Evolutionary conservation across 2,797 vertebrate genomes (phyloP), one percentile per base, ranked within the genome.

Genomic region (Sebastes kiyomatsui): DNA sequence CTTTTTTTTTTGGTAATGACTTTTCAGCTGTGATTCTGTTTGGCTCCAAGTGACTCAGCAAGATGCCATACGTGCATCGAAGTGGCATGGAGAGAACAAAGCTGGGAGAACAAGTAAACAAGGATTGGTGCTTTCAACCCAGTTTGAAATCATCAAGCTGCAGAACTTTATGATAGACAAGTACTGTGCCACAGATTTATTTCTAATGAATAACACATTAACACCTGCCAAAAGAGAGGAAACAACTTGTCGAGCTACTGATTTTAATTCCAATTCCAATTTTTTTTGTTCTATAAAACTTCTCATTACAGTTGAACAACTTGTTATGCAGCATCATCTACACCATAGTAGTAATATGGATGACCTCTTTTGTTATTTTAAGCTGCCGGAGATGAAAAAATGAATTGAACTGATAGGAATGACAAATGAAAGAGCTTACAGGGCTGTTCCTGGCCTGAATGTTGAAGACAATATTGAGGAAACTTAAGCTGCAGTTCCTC

Each of bases 1-100:
- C 23, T 77, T 84, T 84, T 87, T 85, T 84, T 84, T 87, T 83
- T 74, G 32, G 54, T 78, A 80, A 87, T 84, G 70, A 85, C 65
- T 85, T 89, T 87, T 90, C 77, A 82, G 73, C 81, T 79, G 73
- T 64, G 77, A 80, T 82, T 85, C 59, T 61, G 52, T 81, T 84
- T 67, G 65, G 46, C 67, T 86, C 30, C 46, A 72, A 87, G 85
- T 85, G 80, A 84, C 75, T 86, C 76, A 82, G 85, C 64, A 60
- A 82, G 74, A 88, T 77, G 75, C 35, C 80, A 77, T 72, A 52
- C 22, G 6, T 78, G 76, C 68, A 81, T 70, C 7, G 7, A 77
- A 85, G 80, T 8, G 0, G 30, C 68, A 60, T 78, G 52, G 30
- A 66, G 59, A 74, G 33, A 82, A 82, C 35, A n/a, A 74, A 58